phyloP scores from a whole-genome alignment of 2,113 vertebrate species.

The Caretta caretta region DNA sequence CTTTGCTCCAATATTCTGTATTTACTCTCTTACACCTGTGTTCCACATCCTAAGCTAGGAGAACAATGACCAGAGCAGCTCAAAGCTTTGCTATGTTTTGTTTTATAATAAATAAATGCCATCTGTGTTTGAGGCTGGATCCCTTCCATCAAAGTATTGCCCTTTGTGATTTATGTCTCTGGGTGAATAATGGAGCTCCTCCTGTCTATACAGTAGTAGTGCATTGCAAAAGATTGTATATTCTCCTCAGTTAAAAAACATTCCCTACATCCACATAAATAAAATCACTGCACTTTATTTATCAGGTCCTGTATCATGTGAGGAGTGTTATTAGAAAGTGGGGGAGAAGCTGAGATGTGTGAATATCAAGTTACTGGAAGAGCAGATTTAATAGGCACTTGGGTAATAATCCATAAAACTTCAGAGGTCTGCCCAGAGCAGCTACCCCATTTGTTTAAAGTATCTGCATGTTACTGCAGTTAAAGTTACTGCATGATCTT shows the following conservation, averaged over 20 bases:
- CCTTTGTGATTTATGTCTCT: neutral
- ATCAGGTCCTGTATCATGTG: neutral
- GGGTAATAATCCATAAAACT: slow-evolving; percentile 51
- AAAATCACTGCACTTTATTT: neutral
- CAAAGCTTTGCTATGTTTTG: neutral
- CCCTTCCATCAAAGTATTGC: neutral
- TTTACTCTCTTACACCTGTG: neutral
- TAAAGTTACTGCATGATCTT: neutral
- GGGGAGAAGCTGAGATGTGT: neutral
- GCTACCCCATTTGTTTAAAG: slow-evolving; percentile 6
- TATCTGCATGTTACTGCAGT: no score
- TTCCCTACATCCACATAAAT: neutral
- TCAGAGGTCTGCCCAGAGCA: slow-evolving; percentile 41
- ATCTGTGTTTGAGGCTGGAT: slow-evolving; percentile 12
- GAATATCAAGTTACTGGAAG: neutral
- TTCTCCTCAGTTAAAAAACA: neutral
- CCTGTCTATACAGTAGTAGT: neutral
- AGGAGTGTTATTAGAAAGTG: neutral
- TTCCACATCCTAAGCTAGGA: neutral
- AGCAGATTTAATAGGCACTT: neutral
- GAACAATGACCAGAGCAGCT: neutral
- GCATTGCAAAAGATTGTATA: neutral
- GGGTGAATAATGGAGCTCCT: neutral
- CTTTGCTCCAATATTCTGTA: neutral
- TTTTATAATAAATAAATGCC: slow-evolving; percentile 46